Conservation (phyloP, 30 jellyfish, hydroid and myxozoan species). For the Catostylus mosaicus region DNA sequence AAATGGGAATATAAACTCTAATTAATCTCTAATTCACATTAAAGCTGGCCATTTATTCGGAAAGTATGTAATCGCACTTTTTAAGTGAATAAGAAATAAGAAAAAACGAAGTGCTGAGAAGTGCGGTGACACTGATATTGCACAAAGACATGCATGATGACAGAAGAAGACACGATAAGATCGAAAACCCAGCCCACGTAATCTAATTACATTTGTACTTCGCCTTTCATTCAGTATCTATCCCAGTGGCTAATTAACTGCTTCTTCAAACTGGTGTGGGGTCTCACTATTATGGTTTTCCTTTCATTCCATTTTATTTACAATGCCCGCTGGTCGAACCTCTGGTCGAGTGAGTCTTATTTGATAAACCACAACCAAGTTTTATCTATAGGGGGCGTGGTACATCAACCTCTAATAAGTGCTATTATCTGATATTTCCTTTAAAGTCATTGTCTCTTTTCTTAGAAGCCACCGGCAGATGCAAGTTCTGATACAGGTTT, state of each 20-base stretch:
- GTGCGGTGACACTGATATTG: conserved; percentile 50
- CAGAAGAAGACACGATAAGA: conserved; percentile 21
- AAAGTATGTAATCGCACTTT: too few species aligned
- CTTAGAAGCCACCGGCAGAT: too few species aligned
- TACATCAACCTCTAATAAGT: not conserved
- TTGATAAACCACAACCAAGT: not conserved
- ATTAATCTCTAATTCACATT: too few species aligned
- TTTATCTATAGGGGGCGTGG: conserved; percentile 1
- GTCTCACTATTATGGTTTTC: conserved; percentile 6
- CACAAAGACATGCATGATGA: conserved; percentile 17
- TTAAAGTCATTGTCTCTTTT: too few species aligned
- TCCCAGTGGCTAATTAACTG: conserved; percentile 40
- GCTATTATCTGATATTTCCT: too few species aligned
- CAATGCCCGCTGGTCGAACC: not conserved
- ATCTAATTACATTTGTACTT: conserved; percentile 16
- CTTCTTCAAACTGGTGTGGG: conserved; percentile 13
- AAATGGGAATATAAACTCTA: too few species aligned
- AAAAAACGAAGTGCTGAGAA: conserved; percentile 31
- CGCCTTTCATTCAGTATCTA: conserved; percentile 1
- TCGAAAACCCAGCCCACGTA: conserved; percentile 42
- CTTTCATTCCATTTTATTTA: conserved; percentile 3
- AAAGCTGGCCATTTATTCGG: too few species aligned
- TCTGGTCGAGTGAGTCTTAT: not conserved
- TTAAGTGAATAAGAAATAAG: too few species aligned
- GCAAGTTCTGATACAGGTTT: too few species aligned